Evolutionary conservation across 2,888 invertebrate species (phyloP), one percentile per base, ranked within the genome.

Genomic region (Drosophila buzzatii): DNA sequence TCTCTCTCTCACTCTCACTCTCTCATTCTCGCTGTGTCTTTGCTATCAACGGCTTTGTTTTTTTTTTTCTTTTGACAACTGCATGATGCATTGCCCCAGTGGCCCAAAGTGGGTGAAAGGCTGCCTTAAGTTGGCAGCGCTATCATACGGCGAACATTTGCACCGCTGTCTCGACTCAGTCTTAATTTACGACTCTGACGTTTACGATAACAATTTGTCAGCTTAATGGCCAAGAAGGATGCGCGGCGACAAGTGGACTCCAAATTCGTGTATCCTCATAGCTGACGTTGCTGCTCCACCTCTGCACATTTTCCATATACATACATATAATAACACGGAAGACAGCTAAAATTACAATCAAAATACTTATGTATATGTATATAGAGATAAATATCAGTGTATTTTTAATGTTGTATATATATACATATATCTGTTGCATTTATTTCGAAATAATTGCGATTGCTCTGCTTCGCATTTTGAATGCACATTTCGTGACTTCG

Each of bases 201-300:
- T 52, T 67, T 70, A 68, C 88, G 89, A 89, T 89, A 89, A 89
- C 88, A 89, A 89, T 89, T 89, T 89, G 88, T 89, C 88, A 89
- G 87, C 82, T 87, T 88, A 87, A 86, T 88, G 86, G 85, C 82
- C 64, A 52, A 64, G 64, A 84, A 86, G 87, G 85, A 85, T 85
- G 89, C 73, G 82, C 79, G 83, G 64, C 73, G 66, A 52, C 72
- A 70, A 72, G 69, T 64, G 73, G 42, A 18, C 58, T 39, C 66
- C 55, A 33, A 14, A 14, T 20, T 14, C 58, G 23, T 41, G 49
- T 57, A 44, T 60, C 23, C 52, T 56, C 55, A 4, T 18, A 55
- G 16, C 41, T 33, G 33, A 7, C 51, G 20, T 5, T n/a, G 3
- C 3, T 39, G 3, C 2, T 39, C 55, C 39, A 5, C n/a, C 31